Conservation (phyloP, 2,113 vertebrate species). For the Leptobrachium ailaonicum region DNA sequence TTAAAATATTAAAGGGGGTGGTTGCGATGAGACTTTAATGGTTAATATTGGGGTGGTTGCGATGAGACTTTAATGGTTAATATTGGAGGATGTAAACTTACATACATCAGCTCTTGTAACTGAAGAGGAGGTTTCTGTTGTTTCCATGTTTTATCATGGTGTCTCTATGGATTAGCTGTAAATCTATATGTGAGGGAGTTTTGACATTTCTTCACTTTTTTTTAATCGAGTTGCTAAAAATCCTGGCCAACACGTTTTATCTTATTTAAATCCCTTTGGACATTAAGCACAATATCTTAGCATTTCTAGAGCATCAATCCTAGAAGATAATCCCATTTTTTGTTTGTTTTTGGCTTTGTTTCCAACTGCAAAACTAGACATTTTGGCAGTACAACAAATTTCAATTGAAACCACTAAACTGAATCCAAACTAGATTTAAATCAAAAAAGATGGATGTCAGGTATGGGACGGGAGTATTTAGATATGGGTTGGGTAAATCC, state of each 20-base stretch:
- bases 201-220: conserved; percentile 19
- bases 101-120: not conserved
- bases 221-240: not conserved
- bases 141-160: not conserved
- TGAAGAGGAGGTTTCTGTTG: not conserved
- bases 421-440: not conserved
- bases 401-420: conserved; percentile 25
- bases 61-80: not conserved
- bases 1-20: too few relatives aligned
- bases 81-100: not conserved
- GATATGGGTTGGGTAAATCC: not conserved
- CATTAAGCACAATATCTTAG: conserved; percentile 45
- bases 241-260: conserved; percentile 26
- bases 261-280: conserved; percentile 41
- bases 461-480: not conserved
- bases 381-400: conserved; percentile 38
- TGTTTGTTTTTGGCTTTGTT: conserved; percentile 34
- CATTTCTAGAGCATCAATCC: conserved; percentile 42
- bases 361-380: conserved; percentile 34
- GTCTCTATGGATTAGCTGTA: conserved; percentile 4
- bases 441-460: not conserved
- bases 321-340: conserved; percentile 37
- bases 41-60: too few relatives aligned
- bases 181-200: conserved; percentile 38
- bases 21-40: not conserved